phyloP scores from a whole-genome alignment of 1,140 invertebrate species.

The Neocloeon triangulifer region DNA sequence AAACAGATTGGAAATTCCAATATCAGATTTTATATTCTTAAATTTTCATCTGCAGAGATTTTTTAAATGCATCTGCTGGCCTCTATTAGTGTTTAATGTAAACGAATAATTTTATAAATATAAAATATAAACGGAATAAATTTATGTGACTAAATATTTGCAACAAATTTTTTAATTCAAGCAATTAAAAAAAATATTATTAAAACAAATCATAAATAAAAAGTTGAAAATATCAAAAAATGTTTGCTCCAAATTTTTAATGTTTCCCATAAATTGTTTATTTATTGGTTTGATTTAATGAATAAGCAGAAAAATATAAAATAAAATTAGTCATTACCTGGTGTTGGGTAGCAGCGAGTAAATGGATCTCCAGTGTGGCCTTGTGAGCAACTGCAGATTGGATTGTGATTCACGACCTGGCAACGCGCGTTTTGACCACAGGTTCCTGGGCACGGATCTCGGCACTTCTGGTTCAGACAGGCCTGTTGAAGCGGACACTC shows the following conservation, averaged over 20 bases:
- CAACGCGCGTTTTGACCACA: constrained; percentile 46
- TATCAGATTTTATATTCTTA: too few relatives aligned
- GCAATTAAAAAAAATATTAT: too few relatives aligned
- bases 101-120: not conserved
- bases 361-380: constrained; percentile 59
- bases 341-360: constrained; percentile 32
- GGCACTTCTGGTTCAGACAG: constrained; percentile 36
- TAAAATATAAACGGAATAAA: too few relatives aligned
- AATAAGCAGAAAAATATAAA: too few relatives aligned
- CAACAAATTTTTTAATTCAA: too few relatives aligned
- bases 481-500: constrained; percentile 37
- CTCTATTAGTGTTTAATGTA: too few relatives aligned
- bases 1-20: too few relatives aligned
- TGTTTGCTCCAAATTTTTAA: constrained; percentile 6
- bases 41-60: too few relatives aligned
- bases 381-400: constrained; percentile 40
- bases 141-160: too few relatives aligned
- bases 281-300: too few relatives aligned
- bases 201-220: constrained; percentile 1
- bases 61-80: too few relatives aligned
- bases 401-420: constrained; percentile 39
- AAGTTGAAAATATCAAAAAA: not conserved
- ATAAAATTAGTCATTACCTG: constrained; percentile 25
- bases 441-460: constrained; percentile 40
- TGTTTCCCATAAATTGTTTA: constrained; percentile 4